phyloP scores from a whole-genome alignment of 1,140 invertebrate genomes.

The Drosophila littoralis region DNA sequence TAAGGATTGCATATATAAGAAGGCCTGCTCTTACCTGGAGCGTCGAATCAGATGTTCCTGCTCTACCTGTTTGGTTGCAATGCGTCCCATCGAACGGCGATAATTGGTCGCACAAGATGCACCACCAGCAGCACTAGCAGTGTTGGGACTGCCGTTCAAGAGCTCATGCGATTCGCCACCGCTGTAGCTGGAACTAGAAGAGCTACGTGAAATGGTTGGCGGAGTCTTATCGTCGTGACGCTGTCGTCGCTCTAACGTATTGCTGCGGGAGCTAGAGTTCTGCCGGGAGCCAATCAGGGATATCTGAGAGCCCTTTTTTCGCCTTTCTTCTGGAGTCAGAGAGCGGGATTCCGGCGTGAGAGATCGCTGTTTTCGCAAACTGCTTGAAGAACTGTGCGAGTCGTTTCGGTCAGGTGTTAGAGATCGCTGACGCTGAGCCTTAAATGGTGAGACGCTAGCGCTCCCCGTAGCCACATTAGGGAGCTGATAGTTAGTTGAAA shows the following conservation, averaged over 20 bases:
- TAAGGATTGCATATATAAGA: background rate
- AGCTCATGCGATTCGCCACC: constrained; percentile 65
- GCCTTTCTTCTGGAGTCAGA: constrained; percentile 77
- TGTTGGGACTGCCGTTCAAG: constrained; percentile 46
- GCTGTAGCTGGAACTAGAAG: constrained; percentile 83
- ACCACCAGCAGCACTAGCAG: constrained; percentile 6
- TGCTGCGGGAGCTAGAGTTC: constrained; percentile 76
- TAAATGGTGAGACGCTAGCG: constrained; percentile 68
- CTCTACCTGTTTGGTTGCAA: constrained; percentile 61
- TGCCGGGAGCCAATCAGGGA: constrained; percentile 75
- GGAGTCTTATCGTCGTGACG: constrained; percentile 67
- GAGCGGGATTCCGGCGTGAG: constrained; percentile 82
- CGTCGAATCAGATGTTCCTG: constrained; percentile 80
- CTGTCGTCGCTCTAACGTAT: constrained; percentile 74
- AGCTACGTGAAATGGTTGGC: constrained; percentile 77
- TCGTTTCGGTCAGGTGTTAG: constrained; percentile 81
- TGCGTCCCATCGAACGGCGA: constrained; percentile 54
- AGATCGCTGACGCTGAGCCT: constrained; percentile 74
- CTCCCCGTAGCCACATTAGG: constrained; percentile 38
- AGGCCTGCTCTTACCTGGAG: constrained; percentile 66
- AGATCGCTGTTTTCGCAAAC: constrained; percentile 78
- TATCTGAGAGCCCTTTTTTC: constrained; percentile 76
- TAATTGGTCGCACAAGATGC: constrained; percentile 20
- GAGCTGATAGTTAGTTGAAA: constrained; percentile 71
- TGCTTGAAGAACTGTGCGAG: constrained; percentile 76